Percentiles rank a stretch among this genome's conserved stretches.
phyloP scores from a whole-genome alignment of 2,113 vertebrate species.

The Lanius collurio region DNA sequence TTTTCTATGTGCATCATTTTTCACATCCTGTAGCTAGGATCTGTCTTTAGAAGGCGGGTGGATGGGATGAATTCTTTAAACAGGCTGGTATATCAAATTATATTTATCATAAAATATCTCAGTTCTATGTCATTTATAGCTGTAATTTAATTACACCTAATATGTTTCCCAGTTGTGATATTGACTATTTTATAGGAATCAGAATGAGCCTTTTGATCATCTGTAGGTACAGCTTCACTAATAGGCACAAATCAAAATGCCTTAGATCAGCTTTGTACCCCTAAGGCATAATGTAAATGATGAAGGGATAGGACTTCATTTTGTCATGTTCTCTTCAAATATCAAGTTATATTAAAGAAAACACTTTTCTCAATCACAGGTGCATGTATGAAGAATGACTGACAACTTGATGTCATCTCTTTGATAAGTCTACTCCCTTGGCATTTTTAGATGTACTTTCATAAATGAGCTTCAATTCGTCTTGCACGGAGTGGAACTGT shows the following conservation, averaged over 20 bases:
- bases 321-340: constrained; percentile 75
- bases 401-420: constrained; percentile 75
- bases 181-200: constrained; percentile 57
- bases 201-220: constrained; percentile 43
- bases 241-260: constrained; percentile 64
- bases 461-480: constrained; percentile 73
- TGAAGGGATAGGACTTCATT: constrained; percentile 65
- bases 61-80: constrained; percentile 3
- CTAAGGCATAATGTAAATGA: constrained; percentile 67
- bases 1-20: background rate
- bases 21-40: background rate
- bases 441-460: constrained; percentile 71
- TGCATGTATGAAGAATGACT: constrained; percentile 56
- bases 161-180: constrained; percentile 27
- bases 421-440: constrained; percentile 75
- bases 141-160: constrained; percentile 45
- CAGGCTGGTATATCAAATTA: background rate
- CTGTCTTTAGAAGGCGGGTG: background rate
- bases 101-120: constrained; percentile 38
- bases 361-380: constrained; percentile 73
- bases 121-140: constrained; percentile 24
- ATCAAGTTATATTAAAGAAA: constrained; percentile 78
- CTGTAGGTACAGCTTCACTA: constrained; percentile 40
- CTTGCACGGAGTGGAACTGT: constrained; percentile 56
- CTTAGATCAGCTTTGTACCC: constrained; percentile 69